Conservation (phyloP, 2,113 vertebrate genomes). For the Elgaria multicarinata region DNA sequence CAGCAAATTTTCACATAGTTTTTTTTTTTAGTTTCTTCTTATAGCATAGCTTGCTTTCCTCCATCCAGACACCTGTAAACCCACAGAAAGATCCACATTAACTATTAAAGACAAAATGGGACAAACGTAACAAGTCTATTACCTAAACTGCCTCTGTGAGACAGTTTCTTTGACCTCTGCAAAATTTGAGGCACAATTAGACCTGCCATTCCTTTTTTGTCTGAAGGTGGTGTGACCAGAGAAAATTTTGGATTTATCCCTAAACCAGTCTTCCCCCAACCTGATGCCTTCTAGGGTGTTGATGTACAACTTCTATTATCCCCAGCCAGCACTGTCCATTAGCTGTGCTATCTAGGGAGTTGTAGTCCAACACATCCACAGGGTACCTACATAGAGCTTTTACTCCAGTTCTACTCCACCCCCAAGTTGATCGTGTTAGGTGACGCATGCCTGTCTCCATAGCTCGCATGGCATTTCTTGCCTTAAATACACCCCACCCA, state of each 20-base stretch:
- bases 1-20: constrained; percentile 49
- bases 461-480: too few relatives aligned
- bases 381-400: too few relatives aligned
- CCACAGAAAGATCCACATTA: neutral
- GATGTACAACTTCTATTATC: too few relatives aligned
- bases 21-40: constrained; percentile 37
- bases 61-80: constrained; percentile 29
- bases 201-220: neutral
- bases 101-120: neutral
- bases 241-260: neutral
- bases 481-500: too few relatives aligned
- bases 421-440: too few relatives aligned
- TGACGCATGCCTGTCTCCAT: too few relatives aligned
- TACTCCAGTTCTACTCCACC: too few relatives aligned
- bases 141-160: neutral
- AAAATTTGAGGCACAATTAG: neutral
- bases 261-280: neutral
- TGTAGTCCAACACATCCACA: neutral
- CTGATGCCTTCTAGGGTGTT: neutral
- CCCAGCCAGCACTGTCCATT: too few relatives aligned
- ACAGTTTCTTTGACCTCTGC: neutral
- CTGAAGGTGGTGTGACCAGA: neutral
- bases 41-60: constrained; percentile 15
- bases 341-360: too few relatives aligned
- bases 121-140: neutral